phyloP scores from a whole-genome alignment of 1,140 invertebrate genomes.

The Antheraea pernyi region DNA sequence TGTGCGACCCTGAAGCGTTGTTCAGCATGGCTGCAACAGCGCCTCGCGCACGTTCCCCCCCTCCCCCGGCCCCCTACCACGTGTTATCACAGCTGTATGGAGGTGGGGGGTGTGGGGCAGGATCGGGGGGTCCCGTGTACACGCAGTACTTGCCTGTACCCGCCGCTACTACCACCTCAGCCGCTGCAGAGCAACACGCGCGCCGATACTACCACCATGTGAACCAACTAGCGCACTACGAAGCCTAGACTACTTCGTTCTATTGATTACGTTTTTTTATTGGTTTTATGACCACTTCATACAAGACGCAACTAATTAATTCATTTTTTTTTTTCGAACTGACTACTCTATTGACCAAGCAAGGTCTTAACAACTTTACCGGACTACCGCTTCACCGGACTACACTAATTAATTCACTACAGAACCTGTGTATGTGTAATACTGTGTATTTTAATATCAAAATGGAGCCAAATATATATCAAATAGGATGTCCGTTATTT shows the following conservation, averaged over 20 bases:
- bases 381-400: no score
- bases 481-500: no score
- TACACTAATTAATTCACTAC: no score
- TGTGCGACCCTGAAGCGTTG: constrained; percentile 95
- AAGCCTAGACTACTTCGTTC: constrained; percentile 17
- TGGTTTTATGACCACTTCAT: no score
- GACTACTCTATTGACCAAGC: no score
- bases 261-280: no score
- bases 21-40: constrained; percentile 89
- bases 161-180: background rate
- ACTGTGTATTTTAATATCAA: no score
- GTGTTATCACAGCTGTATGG: constrained; percentile 34
- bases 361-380: no score
- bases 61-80: constrained; percentile 43
- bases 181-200: constrained; percentile 15
- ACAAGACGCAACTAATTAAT: no score
- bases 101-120: background rate
- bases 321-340: no score
- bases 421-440: no score
- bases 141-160: constrained; percentile 36
- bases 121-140: constrained; percentile 40
- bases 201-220: constrained; percentile 26
- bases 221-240: constrained; percentile 25
- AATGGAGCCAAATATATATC: no score
- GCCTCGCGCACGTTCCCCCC: constrained; percentile 30